phyloP scores from a whole-genome alignment of 2,113 vertebrate genomes.

The Pagrus major region DNA sequence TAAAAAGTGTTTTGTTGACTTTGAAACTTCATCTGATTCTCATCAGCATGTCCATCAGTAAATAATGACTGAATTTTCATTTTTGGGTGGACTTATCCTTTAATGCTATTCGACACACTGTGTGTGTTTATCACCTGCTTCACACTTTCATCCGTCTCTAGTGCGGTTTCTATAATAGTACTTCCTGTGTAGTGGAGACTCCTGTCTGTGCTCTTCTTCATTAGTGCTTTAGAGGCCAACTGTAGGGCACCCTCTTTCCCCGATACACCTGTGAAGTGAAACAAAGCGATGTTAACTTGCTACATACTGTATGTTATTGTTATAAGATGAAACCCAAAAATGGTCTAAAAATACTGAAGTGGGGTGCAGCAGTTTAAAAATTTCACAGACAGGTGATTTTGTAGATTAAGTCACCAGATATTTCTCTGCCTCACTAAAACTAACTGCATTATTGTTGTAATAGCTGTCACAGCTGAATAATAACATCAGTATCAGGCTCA shows the following conservation, averaged over 20 bases:
- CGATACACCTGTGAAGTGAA: slow-evolving; percentile 50
- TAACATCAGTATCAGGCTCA: too few species aligned
- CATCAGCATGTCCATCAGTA: too few species aligned
- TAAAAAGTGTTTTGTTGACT: too few species aligned
- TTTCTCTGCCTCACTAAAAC: too few species aligned
- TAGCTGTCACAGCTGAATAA: too few species aligned
- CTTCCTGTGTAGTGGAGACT: slow-evolving; percentile 34
- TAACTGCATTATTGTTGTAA: too few species aligned
- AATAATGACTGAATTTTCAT: too few species aligned
- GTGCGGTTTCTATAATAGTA: slow-evolving; percentile 9
- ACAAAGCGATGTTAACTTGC: background rate
- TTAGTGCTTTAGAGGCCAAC: slow-evolving; percentile 57
- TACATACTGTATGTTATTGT: too few species aligned
- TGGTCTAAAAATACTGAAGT: background rate
- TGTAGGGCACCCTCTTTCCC: slow-evolving; percentile 62
- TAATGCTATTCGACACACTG: background rate
- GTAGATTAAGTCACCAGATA: background rate
- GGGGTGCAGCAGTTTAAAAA: background rate
- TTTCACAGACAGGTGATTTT: background rate
- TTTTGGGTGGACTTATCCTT: too few species aligned
- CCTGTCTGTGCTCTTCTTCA: slow-evolving; percentile 60
- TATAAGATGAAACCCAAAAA: too few species aligned
- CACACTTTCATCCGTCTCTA: slow-evolving; percentile 31
- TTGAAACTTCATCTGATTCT: too few species aligned
- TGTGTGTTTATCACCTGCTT: slow-evolving; percentile 57